Evolutionary conservation across 35 echinoderm and acorn worm species (phyloP), one percentile per base, ranked within the genome.

Genomic region (Patiria miniata): DNA sequence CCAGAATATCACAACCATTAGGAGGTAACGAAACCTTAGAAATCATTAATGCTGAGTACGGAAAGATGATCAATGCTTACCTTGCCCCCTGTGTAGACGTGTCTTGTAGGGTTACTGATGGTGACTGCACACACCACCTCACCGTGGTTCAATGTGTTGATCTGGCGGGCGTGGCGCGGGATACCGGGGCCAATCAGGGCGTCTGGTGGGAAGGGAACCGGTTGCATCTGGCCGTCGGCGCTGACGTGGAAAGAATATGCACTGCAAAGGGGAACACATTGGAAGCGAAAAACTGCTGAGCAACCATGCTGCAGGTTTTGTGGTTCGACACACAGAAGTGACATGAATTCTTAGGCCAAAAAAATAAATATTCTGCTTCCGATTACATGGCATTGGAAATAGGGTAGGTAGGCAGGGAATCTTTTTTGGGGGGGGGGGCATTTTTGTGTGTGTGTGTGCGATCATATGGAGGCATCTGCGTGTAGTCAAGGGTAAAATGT

Each of bases 211-310:
- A 99, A 99, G n/a, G 96, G 96, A 18, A 99, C 96, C 14, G 96
- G 96, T 52, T 95, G 96, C 96, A 95, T 99, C 83, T 99, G 93
- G 38, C 96, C 96, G 51, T 99, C 96, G 5, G 96, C 96, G 80
- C 96, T 99, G 55, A 99, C 96, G 76, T 99, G 96, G 94, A 99
- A 99, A 87, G 96, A 99, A 87, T 99, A 99, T 22, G 96, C 96
- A 37, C 96, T 99, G 89, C 44, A 65, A 65, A 61, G 39, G 28
- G 65, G 4, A 86, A 40, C 16, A 42, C 1, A 80, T 9, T 26
- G 17, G 19, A 21, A 81, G 28, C 82, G 42, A 73, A 58, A 39
- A 83, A 4, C 38, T 52, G 42, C 4, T 47, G 42, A 47, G 42
- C 12, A 6, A 47, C 42, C 4, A n/a, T n/a, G n/a, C n/a, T n/a